Evolutionary conservation across 1,140 invertebrate species (phyloP), one percentile per base, ranked within the genome.

Genomic region (Leptinotarsa defecta): DNA sequence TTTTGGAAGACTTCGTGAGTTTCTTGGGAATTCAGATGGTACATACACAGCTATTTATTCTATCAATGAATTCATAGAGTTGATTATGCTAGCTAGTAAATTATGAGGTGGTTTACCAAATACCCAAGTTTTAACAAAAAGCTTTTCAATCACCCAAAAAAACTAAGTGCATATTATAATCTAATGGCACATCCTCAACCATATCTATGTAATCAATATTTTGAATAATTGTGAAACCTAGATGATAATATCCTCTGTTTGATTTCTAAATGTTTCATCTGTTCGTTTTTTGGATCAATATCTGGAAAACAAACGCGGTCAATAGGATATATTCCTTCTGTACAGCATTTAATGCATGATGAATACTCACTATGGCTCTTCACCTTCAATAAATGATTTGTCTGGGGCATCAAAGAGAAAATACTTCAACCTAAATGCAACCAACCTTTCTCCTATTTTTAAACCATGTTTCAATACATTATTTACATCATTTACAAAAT

Each of bases 271-370:
- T 15, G 3, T 11, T 17, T 48, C 20, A 17, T 69, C 8, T 27
- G 68, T 69, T 43, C 5, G 5, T 22, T 22, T 22, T 48, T 13
- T 34, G 17, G 48, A n/a, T 69, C 3, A 6, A 48, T 20, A 20
- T 20, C 4, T n/a, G 64, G 17, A 8, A 67, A 67, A 24, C 17
- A 20, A 15, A 24, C 13, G 0, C 64, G 4, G 24, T 27, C 0
- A 17, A 1, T 27, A 4, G 22, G 4, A 67, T 20, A 67, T 15
- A 15, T 67, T 15, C 20, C 64, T 67, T 67, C 0, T 22, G 70
- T 48, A n/a, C 17, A 48, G 69, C 74, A 75, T 63, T 75, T 75
- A n/a, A 68, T 71, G 48, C 74, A 74, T 17, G 3, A 19, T 4
- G n/a, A 17, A 57, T 74, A 74, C 2, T 67, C 67, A 5, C 22